Base-by-base conservation (phyloP, 2,888 invertebrate species). In the Heliconius charithonia region DNA sequence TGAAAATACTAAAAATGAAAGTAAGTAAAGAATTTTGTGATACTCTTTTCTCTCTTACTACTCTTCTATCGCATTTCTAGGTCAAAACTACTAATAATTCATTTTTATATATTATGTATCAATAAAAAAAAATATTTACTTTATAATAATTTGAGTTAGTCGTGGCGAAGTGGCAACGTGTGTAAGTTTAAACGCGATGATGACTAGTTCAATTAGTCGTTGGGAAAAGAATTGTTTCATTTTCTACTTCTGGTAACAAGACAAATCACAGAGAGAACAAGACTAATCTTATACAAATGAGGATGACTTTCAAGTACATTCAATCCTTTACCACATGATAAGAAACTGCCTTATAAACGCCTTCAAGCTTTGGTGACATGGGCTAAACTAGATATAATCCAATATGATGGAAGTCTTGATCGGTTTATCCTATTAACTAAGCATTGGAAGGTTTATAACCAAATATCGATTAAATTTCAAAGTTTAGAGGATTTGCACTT, bases 1-100 rank as follows among this genome's bases (percentile, higher is more conserved):
- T 0, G 76, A 72, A 2, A 56, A 83, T 7, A 92, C 92, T 3
- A 81, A 74, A 4, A 89, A 86, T 37, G 93, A 93, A 83, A 81
- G 94, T 94, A 65, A 82, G 81, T 81, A 62, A 16, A 62, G 13
- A 51, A 25, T 27, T 16, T 16, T 32, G 3, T 4, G 1, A 22
- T 29, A 29, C 22, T 19, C 7, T 51, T 51, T 51, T 37, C 9
- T 37, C 32, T 32, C 32, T 37, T 37, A 37, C 32, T 37, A 37
- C 32, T 32, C 32, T 19, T 51, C 51, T 51, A 19, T 51, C 2
- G 51, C 51, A 51, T 51, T 51, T 19, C 19, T 51, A 51, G 19
- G 7, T 4, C 0, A 45, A 16, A 16, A 16, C 45, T 45, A 16
- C 4, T 16, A 45, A 45, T 4, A 45, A 4, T 45, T 45, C 4